Percentiles rank a stretch among this genome's conserved stretches.
These are phyloP conservation scores for Exocentrus adspersus DNA, from an alignment of 2,888 invertebrate genomes.

Conservation along the genomic window DNA sequence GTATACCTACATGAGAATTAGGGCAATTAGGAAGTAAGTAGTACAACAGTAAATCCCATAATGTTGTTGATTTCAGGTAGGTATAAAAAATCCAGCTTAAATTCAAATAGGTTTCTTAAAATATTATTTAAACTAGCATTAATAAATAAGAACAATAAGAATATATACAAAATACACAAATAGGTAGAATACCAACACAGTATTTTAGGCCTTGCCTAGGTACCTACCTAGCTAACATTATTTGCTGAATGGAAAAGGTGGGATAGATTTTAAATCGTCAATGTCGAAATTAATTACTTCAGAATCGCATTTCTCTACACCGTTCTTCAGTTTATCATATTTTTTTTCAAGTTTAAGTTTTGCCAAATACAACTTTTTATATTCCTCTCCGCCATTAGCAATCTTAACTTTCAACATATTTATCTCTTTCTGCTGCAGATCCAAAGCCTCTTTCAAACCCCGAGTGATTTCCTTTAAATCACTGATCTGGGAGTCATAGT, in stretches of 20 bases:
- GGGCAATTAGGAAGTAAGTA: too few relatives aligned
- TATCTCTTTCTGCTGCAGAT: constrained; percentile 54
- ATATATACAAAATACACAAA: too few relatives aligned
- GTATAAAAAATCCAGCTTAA: too few relatives aligned
- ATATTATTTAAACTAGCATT: too few relatives aligned
- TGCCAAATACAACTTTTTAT: constrained; percentile 48
- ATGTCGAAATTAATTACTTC: constrained; percentile 47
- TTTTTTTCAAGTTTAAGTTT: constrained; percentile 49
- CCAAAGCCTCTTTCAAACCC: constrained; percentile 46
- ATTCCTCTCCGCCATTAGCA: constrained; percentile 47
- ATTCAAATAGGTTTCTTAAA: too few relatives aligned
- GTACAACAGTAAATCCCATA: too few relatives aligned
- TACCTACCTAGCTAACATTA: too few relatives aligned
- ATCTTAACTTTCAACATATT: constrained; percentile 51
- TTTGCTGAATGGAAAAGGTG: constrained; percentile 49
- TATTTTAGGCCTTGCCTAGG: too few relatives aligned
- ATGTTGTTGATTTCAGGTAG: too few relatives aligned
- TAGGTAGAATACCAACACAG: too few relatives aligned
- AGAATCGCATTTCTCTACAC: constrained; percentile 29
- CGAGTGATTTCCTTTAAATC: constrained; percentile 45
- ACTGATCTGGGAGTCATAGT: constrained; percentile 49
- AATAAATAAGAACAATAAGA: too few relatives aligned
- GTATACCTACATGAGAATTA: too few relatives aligned
- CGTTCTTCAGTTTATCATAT: constrained; percentile 43
- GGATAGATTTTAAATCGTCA: constrained; percentile 51